A percentile compares a stretch with the other conserved stretches of the same genome.
phyloP scores from a whole-genome alignment of 2,113 vertebrate species.

The Astur gentilis region DNA sequence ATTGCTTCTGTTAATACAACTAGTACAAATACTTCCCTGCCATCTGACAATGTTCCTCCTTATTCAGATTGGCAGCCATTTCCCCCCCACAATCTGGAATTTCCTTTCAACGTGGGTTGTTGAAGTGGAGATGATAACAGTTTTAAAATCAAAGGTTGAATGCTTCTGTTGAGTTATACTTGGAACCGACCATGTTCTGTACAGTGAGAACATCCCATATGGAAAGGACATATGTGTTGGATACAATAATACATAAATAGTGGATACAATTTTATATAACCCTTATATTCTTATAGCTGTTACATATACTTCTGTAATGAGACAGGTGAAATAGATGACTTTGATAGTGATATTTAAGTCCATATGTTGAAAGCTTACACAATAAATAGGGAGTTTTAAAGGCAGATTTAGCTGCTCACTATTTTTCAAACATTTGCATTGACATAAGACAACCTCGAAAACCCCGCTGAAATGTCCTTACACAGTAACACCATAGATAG shows the following conservation, averaged over 20 bases:
- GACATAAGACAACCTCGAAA: not conserved
- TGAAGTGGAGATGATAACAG: constrained; percentile 31
- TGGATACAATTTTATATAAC: constrained; percentile 31
- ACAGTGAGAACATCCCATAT: constrained; percentile 53
- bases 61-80: constrained; percentile 51
- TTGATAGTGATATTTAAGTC: not conserved
- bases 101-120: constrained; percentile 37
- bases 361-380: not conserved
- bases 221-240: constrained; percentile 55
- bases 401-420: not conserved
- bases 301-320: not conserved
- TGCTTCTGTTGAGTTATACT: constrained; percentile 49
- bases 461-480: not conserved
- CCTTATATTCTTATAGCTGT: not conserved
- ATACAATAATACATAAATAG: constrained; percentile 48
- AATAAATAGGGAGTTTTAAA: not conserved
- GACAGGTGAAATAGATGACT: constrained; percentile 14
- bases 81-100: constrained; percentile 51
- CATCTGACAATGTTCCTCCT: constrained; percentile 55
- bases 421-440: not conserved
- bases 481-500: not conserved
- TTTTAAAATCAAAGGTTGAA: constrained; percentile 52
- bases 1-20: constrained; percentile 69
- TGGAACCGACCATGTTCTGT: constrained; percentile 32
- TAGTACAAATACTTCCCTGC: constrained; percentile 63